Evolutionary conservation across 2,888 invertebrate species (phyloP).

Genomic region (Plagiodera versicolora): DNA sequence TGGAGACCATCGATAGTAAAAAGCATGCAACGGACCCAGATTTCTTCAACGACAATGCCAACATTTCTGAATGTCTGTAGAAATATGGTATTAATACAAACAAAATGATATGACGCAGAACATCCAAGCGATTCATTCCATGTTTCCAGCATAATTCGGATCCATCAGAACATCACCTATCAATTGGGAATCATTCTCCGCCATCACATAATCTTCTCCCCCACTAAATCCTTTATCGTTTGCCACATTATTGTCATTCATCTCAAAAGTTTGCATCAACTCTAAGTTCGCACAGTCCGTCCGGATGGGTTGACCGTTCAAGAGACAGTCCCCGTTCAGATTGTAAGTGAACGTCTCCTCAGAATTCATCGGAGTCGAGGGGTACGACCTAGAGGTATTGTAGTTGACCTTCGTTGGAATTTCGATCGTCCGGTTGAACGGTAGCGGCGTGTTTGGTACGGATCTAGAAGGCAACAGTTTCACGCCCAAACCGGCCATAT

Average conservation of each 20-base stretch:
- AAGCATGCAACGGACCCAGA: not conserved
- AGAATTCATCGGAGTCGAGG: conserved; percentile 68
- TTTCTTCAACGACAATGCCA: no score
- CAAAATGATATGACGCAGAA: conserved; percentile 16
- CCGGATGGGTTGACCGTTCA: conserved; percentile 53
- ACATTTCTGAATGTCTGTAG: conserved; percentile 7
- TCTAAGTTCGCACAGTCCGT: conserved; percentile 29
- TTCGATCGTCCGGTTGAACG: conserved; percentile 54
- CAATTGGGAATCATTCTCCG: conserved; percentile 37
- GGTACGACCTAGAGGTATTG: conserved; percentile 70
- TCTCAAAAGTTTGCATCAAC: conserved; percentile 28
- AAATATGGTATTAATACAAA: conserved; percentile 24
- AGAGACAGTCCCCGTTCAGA: conserved; percentile 50
- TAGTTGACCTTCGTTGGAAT: conserved; percentile 47
- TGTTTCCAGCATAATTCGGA: conserved; percentile 40
- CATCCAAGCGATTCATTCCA: conserved; percentile 27
- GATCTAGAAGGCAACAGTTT: conserved; percentile 62
- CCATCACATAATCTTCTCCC: conserved; percentile 35
- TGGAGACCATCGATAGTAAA: not conserved
- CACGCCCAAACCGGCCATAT: not conserved
- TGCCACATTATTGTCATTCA: conserved; percentile 34
- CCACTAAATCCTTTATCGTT: conserved; percentile 34
- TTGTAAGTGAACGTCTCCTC: conserved; percentile 48
- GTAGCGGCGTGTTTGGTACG: conserved; percentile 67
- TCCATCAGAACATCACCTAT: conserved; percentile 42